Percentiles rank a stretch among this genome's conserved stretches.
These are phyloP conservation scores for Megaceryle alcyon DNA, from an alignment of 2,797 vertebrate species.

Conservation along the genomic window DNA sequence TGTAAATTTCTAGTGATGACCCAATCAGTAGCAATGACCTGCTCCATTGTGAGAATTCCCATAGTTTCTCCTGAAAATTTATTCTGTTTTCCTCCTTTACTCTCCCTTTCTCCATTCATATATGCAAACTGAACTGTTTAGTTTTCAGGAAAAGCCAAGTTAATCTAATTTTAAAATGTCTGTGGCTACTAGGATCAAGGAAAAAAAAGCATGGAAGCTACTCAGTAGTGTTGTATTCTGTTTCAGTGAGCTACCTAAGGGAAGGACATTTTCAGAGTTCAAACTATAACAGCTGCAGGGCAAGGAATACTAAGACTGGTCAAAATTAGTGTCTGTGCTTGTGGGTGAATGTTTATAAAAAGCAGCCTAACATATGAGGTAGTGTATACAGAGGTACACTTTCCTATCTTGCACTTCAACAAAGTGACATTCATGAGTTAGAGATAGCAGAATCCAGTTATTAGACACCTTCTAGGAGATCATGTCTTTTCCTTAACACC, in stretches of 20 bases:
- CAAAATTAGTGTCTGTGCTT: background rate
- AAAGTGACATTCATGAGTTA: background rate
- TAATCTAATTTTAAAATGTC: background rate
- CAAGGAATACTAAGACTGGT: background rate
- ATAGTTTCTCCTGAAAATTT: background rate
- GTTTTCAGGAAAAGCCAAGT: background rate
- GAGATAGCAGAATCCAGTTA: background rate
- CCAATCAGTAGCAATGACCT: background rate
- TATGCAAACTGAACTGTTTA: background rate
- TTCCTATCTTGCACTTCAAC: background rate
- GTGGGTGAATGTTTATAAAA: background rate
- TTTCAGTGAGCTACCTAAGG: background rate
- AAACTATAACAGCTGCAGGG: background rate
- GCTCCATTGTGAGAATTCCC: background rate
- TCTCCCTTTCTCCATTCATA: background rate
- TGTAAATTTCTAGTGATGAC: constrained; percentile 2
- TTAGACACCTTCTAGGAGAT: background rate
- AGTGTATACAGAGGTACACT: background rate
- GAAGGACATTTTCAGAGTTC: background rate
- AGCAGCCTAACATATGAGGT: background rate
- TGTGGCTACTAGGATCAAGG: background rate
- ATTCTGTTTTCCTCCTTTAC: background rate
- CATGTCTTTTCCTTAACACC: background rate
- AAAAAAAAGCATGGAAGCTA: background rate
- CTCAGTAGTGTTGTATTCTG: background rate